Evolutionary conservation across 2,797 vertebrate species (phyloP).

Genomic region (Takifugu ocellatus): DNA sequence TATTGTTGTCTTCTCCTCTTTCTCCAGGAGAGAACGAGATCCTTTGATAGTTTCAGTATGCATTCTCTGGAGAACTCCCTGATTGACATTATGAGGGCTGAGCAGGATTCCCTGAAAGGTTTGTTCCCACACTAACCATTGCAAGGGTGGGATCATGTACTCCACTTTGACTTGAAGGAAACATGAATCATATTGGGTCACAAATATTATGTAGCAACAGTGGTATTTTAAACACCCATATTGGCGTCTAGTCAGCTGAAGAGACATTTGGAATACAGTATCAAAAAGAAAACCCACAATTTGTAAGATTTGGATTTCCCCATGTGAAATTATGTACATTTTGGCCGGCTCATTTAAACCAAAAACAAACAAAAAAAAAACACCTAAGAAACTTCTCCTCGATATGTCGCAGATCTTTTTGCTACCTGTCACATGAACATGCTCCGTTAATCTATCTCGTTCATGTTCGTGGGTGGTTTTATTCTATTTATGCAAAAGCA

Average conservation of each 20-base stretch:
- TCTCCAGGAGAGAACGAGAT: conserved; percentile 92
- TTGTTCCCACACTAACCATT: conserved; percentile 62
- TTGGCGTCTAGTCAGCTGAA: too few relatives aligned
- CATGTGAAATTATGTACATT: background rate
- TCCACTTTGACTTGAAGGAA: background rate
- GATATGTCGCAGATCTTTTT: too few relatives aligned
- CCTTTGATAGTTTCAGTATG: conserved; percentile 94
- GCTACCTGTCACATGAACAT: too few relatives aligned
- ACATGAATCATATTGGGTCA: background rate
- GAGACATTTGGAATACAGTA: too few relatives aligned
- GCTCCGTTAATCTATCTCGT: too few relatives aligned
- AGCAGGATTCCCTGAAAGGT: conserved; percentile 99
- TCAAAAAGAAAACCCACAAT: too few relatives aligned
- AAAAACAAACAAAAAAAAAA: too few relatives aligned
- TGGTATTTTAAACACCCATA: too few relatives aligned
- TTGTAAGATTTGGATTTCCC: background rate
- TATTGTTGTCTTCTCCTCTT: conserved; percentile 66
- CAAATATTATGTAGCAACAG: too few relatives aligned
- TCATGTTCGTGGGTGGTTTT: too few relatives aligned
- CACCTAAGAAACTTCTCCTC: background rate
- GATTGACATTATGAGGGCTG: conserved; percentile 99
- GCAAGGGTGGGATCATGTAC: background rate
- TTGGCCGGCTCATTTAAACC: background rate
- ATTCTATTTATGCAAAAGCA: background rate
- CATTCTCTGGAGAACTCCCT: conserved; percentile 98